These are phyloP conservation scores for Gallinago undulata DNA, from an alignment of 2,113 vertebrate genomes.

Conservation along the genomic window DNA sequence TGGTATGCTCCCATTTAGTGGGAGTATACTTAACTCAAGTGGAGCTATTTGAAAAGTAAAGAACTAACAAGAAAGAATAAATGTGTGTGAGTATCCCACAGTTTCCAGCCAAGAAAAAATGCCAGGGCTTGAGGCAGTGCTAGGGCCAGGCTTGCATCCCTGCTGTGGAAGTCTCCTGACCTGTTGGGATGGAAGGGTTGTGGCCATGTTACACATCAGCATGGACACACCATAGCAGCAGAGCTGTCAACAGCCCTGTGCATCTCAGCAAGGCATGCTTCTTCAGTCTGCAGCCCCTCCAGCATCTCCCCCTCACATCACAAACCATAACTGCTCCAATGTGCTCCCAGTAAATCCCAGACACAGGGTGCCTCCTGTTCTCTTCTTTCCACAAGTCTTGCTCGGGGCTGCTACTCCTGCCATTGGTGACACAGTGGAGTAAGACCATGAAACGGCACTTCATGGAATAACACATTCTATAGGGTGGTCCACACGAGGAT, in stretches of 20 bases:
- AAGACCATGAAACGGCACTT: accelerated
- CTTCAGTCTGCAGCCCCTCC: background rate
- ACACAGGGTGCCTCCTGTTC: accelerated
- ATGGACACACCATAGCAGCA: accelerated
- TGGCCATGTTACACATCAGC: background rate
- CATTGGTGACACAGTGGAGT: accelerated
- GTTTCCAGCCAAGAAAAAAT: background rate
- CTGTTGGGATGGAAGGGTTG: background rate
- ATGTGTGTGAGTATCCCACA: background rate
- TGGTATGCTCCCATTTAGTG: background rate
- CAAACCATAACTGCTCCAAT: accelerated
- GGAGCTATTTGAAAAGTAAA: background rate
- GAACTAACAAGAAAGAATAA: background rate
- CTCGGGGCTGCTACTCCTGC: background rate
- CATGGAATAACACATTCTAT: background rate
- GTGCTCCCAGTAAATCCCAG: background rate
- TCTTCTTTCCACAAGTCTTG: background rate
- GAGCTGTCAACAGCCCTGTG: background rate
- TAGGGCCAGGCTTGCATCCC: background rate
- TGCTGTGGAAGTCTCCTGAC: background rate
- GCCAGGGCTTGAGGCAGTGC: background rate
- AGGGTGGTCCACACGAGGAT: background rate
- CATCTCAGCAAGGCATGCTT: accelerated
- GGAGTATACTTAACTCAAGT: background rate
- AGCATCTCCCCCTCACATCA: background rate